Evolutionary conservation across 2,797 vertebrate species (phyloP), one percentile per base, ranked within the genome.

Genomic region (Pelochelys cantorii): DNA sequence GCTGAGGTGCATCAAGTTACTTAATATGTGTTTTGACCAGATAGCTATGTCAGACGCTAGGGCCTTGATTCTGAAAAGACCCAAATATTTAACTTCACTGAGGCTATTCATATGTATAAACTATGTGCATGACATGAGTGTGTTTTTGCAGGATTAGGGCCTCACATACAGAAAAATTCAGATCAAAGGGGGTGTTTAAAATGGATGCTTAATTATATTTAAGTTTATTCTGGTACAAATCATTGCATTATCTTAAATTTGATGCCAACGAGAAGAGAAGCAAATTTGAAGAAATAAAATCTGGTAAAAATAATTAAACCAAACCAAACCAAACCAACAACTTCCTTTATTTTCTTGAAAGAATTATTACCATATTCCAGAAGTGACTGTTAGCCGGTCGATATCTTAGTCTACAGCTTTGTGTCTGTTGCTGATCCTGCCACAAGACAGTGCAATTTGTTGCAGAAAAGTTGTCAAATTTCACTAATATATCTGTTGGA

Each of bases 401-500:
- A 82, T 98, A 98, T 37, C 98, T 97, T 92, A 99, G 95, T 96
- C 98, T 97, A 91, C 97, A 98, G 81, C 96, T 91, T 7, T 68
- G 90, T 3, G 95, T 96, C 22, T 5, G 91, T 0, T 88, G 91
- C 3, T 88, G 62, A 0, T 93, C 91, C 4, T 87, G 88, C 96
- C 98, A 97, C 15, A 15, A 84, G 29, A 99, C n/a, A 52, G 55
- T 79, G 93, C 99, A 99, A 34, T 8, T 92, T 90, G 96, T 95
- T 25, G 92, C 98, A 2, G 97, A 98, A 93, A 97, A 98, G 4
- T 95, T 89, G 5, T 94, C 89, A 83, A 91, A 98, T 79, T 94
- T 27, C 25, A 98, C 95, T 17, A 3, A 81, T 37, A 94, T 68
- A 2, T 98, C 96, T 52, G 93, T 79, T 0, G 99, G 99, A 85